These are phyloP conservation scores for Athalia circularis DNA, from an alignment of 2,888 invertebrate genomes.

Conservation along the genomic window DNA sequence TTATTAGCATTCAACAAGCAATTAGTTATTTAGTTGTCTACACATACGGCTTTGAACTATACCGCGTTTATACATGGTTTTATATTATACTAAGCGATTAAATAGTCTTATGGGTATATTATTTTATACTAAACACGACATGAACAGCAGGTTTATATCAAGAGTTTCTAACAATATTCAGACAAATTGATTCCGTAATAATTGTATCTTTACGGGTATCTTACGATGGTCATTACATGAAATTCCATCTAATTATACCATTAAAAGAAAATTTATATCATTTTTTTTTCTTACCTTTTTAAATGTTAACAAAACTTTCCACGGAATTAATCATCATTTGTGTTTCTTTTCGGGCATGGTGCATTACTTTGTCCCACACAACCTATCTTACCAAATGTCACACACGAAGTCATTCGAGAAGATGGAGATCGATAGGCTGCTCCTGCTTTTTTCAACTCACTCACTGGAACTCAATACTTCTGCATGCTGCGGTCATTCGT, in stretches of 20 bases:
- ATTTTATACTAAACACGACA: neutral
- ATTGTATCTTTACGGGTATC: neutral
- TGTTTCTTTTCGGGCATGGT: neutral
- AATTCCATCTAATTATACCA: no score
- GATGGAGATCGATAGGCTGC: neutral
- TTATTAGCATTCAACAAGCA: slow-evolving; percentile 40
- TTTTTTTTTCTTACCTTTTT: no score
- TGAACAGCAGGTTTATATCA: neutral
- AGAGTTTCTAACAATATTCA: slow-evolving; percentile 12
- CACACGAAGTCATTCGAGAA: neutral
- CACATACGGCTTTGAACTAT: slow-evolving; percentile 10
- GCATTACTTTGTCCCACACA: neutral
- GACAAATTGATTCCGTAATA: slow-evolving; percentile 7
- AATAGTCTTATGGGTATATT: slow-evolving; percentile 13
- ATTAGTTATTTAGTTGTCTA: slow-evolving; percentile 33
- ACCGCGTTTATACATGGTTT: slow-evolving; percentile 17
- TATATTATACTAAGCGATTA: slow-evolving; percentile 4
- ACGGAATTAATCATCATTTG: neutral
- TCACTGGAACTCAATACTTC: neutral
- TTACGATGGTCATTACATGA: no score
- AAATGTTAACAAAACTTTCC: neutral
- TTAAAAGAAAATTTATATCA: no score
- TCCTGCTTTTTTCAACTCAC: neutral
- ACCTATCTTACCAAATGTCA: neutral
- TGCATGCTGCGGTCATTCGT: neutral